phyloP scores from a whole-genome alignment of 2,888 invertebrate species.

The Actias luna region DNA sequence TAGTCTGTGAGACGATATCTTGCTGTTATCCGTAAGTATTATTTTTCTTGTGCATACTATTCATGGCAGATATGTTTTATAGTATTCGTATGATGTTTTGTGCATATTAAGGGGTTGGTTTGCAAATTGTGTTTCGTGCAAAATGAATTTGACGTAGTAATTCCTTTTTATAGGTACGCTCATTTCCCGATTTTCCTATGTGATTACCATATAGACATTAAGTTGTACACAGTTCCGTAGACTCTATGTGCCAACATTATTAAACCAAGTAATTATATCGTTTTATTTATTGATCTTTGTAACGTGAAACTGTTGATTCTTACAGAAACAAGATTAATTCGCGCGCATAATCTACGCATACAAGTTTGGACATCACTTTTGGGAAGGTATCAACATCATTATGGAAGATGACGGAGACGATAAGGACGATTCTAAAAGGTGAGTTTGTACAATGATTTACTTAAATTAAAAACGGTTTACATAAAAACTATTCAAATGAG shows the following conservation, averaged over 20 bases:
- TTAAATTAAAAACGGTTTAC: not conserved
- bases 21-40: not conserved
- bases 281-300: not conserved
- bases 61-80: not conserved
- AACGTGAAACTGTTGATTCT: not conserved
- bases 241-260: not conserved
- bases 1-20: too few relatives aligned
- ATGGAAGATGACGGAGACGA: constrained; percentile 93
- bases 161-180: not conserved
- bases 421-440: constrained; percentile 93
- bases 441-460: constrained; percentile 33
- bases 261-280: not conserved
- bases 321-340: constrained; percentile 1
- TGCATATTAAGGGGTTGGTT: not conserved
- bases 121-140: not conserved
- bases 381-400: constrained; percentile 22
- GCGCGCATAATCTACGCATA: not conserved
- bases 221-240: not conserved
- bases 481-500: not conserved
- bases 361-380: not conserved
- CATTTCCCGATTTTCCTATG: not conserved
- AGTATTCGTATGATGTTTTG: not conserved
- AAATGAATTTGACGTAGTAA: not conserved
- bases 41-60: not conserved
- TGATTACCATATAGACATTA: not conserved